Conservation (phyloP, 2,888 invertebrate genomes). For the Eupithecia pulchellata region DNA sequence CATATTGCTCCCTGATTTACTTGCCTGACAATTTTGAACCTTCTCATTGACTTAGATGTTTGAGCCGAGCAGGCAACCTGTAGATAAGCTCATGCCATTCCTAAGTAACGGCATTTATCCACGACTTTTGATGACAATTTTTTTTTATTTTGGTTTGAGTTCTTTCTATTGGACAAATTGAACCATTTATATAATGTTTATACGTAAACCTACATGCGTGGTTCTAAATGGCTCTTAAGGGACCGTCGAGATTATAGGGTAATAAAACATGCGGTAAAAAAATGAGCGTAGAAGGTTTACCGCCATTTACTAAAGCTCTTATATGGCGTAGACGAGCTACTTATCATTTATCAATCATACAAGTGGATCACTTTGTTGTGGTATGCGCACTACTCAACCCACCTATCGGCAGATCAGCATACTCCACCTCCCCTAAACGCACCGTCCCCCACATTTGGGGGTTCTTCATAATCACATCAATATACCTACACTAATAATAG, state of each 20-base stretch:
- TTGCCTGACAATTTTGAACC: background rate
- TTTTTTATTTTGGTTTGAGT: no score
- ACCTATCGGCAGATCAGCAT: no score
- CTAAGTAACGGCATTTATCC: background rate
- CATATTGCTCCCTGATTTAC: background rate
- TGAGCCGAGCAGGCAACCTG: background rate
- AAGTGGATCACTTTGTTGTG: background rate
- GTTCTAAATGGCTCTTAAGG: background rate
- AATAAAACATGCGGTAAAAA: constrained; percentile 4
- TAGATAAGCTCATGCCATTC: background rate
- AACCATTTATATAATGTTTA: background rate
- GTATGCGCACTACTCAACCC: no score
- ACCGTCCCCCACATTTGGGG: no score
- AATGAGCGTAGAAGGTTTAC: background rate
- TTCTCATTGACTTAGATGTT: background rate
- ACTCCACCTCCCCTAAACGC: no score
- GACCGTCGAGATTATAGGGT: background rate
- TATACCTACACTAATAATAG: no score
- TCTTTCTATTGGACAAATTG: no score
- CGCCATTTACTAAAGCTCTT: background rate
- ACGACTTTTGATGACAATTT: no score
- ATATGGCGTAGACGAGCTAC: background rate
- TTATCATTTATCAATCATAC: no score
- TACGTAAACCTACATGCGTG: background rate
- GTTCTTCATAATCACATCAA: no score